Evolutionary conservation across 2,797 vertebrate genomes (phyloP).

Genomic region (Macropodus opercularis): DNA sequence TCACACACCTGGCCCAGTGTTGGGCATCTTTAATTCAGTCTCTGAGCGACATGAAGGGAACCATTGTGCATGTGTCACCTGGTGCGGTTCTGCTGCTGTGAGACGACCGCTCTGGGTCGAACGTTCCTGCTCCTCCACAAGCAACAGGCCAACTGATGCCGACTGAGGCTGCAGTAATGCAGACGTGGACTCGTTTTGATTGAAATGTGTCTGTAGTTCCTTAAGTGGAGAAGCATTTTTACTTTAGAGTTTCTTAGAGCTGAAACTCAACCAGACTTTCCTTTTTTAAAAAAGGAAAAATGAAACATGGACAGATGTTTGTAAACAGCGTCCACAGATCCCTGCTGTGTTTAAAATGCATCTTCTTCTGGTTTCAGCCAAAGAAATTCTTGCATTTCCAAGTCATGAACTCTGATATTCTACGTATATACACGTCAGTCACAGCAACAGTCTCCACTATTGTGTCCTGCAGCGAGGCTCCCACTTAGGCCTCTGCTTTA

Average conservation of each 20-base stretch:
- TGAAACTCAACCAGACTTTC: not conserved
- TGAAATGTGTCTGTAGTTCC: not conserved
- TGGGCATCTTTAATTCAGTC: constrained; percentile 51
- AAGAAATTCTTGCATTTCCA: not conserved
- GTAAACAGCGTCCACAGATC: too few species aligned
- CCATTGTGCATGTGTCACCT: constrained; percentile 40
- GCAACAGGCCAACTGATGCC: constrained; percentile 10
- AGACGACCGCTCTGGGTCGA: constrained; percentile 22
- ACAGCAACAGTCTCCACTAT: too few species aligned
- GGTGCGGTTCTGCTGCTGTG: constrained; percentile 5
- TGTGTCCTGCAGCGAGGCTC: not conserved
- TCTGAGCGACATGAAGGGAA: constrained; percentile 12
- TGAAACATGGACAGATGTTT: too few species aligned
- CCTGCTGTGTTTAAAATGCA: too few species aligned
- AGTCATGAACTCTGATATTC: not conserved
- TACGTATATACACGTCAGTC: too few species aligned
- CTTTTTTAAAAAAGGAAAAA: too few species aligned
- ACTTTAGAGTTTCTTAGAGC: not conserved
- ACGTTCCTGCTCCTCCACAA: constrained; percentile 17
- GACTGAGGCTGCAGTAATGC: constrained; percentile 7
- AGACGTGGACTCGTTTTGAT: not conserved
- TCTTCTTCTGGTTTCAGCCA: too few species aligned
- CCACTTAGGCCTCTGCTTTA: not conserved
- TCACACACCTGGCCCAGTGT: constrained; percentile 45
- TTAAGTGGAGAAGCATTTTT: not conserved